phyloP scores from a whole-genome alignment of 2,113 vertebrate species.

The Poecile atricapillus region DNA sequence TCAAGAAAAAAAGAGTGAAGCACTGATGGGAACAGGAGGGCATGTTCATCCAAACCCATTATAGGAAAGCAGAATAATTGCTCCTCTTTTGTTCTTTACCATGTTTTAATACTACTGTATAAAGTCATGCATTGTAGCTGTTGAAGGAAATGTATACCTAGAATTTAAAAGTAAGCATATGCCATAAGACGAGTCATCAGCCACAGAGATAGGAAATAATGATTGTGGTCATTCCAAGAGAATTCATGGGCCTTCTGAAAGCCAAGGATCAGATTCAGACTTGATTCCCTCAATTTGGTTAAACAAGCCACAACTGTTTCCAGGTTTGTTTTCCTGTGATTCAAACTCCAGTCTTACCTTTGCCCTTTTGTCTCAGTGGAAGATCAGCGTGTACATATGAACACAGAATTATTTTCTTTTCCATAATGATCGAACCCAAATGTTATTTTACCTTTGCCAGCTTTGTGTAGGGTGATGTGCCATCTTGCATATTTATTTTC shows the following conservation, averaged over 20 bases:
- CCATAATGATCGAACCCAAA: conserved; percentile 41
- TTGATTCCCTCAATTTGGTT: background rate
- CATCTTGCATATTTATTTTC: conserved; percentile 66
- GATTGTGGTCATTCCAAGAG: background rate
- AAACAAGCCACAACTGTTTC: background rate
- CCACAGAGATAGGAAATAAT: background rate
- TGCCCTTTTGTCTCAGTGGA: conserved; percentile 9
- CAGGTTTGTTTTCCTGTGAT: background rate
- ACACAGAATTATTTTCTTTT: conserved; percentile 28
- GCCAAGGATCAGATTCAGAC: background rate
- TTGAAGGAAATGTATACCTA: background rate
- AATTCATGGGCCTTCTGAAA: background rate
- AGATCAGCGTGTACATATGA: background rate
- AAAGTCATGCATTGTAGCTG: background rate
- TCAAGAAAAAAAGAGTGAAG: background rate
- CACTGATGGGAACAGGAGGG: background rate
- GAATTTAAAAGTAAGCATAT: background rate
- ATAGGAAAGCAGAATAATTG: background rate
- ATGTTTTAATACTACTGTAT: background rate
- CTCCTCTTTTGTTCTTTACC: background rate
- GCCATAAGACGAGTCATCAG: background rate
- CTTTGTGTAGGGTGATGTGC: conserved; percentile 50
- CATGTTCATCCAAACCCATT: background rate
- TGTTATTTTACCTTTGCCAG: conserved; percentile 42
- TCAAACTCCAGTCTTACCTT: background rate